Conservation (phyloP, 2,797 vertebrate genomes). For the Pelodytes ibericus region DNA sequence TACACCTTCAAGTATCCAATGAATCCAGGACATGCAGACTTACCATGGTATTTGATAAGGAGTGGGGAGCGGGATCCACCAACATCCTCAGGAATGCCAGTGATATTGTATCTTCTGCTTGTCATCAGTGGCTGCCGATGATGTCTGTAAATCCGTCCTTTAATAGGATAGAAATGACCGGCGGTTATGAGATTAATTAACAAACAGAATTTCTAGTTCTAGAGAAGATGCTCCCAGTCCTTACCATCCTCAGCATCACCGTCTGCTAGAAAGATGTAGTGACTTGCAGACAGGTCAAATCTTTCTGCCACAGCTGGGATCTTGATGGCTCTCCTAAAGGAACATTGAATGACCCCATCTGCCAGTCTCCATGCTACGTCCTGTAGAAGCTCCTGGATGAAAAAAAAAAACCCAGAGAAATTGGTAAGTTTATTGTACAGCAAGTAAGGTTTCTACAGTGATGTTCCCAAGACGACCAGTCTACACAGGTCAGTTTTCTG, state of each 20-base stretch:
- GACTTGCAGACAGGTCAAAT: slow-evolving; percentile 76
- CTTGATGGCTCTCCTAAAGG: slow-evolving; percentile 75
- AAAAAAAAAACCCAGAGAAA: background rate
- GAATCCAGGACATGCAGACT: too few relatives aligned
- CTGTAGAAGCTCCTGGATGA: slow-evolving; percentile 71
- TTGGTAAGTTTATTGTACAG: too few relatives aligned
- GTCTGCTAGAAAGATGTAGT: slow-evolving; percentile 84
- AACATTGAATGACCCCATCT: slow-evolving; percentile 81
- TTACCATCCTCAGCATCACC: slow-evolving; percentile 76
- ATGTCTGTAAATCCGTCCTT: slow-evolving; percentile 76
- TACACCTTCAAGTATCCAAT: too few relatives aligned
- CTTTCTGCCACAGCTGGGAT: slow-evolving; percentile 65
- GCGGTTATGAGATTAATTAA: too few relatives aligned
- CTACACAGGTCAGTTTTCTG: too few relatives aligned
- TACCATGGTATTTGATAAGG: slow-evolving; percentile 82
- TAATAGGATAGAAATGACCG: slow-evolving; percentile 11
- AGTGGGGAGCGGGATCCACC: slow-evolving; percentile 74
- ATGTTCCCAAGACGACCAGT: too few relatives aligned
- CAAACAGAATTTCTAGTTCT: too few relatives aligned
- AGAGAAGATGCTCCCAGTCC: slow-evolving; percentile 48
- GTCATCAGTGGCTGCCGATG: slow-evolving; percentile 80
- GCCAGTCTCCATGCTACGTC: slow-evolving; percentile 75
- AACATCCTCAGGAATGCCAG: slow-evolving; percentile 68
- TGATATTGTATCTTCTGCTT: slow-evolving; percentile 65
- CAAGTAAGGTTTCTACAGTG: too few relatives aligned